phyloP scores from a whole-genome alignment of 2,888 invertebrate species.

The Tenthredo livida region DNA sequence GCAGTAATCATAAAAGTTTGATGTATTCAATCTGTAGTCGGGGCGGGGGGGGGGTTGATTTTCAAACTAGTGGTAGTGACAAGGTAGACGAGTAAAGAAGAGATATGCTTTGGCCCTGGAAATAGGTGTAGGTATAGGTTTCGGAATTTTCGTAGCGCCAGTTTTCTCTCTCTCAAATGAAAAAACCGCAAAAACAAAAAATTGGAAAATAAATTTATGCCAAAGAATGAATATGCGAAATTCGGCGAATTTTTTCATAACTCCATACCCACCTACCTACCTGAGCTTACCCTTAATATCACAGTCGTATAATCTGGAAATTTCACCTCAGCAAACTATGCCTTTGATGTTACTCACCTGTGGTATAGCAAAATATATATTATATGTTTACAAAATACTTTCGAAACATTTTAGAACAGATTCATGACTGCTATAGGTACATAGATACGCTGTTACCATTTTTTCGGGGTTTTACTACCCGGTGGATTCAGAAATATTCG shows the following conservation, averaged over 20 bases:
- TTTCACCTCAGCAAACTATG: constrained; percentile 5
- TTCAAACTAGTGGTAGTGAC: not conserved
- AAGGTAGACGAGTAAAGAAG: not conserved
- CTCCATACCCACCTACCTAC: not conserved
- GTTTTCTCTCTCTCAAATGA: not conserved
- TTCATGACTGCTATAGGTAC: not conserved
- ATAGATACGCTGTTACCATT: not conserved
- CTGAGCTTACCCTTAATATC: not conserved
- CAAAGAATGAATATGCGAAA: not conserved
- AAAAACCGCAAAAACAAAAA: not conserved
- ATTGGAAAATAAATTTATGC: not conserved
- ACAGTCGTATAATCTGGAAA: not conserved
- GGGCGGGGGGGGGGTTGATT: no score
- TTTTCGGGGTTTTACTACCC: not conserved
- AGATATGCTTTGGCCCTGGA: not conserved
- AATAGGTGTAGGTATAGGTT: not conserved
- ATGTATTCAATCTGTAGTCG: constrained; percentile 29
- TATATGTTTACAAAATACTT: constrained; percentile 22
- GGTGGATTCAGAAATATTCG: not conserved
- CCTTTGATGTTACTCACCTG: constrained; percentile 26
- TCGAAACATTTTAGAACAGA: not conserved
- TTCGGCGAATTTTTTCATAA: not conserved
- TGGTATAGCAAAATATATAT: not conserved
- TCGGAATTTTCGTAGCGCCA: not conserved
- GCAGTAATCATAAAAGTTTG: constrained; percentile 44